Evolutionary conservation across 2,888 invertebrate species (phyloP).

Genomic region (Ormyrus nitidulus): DNA sequence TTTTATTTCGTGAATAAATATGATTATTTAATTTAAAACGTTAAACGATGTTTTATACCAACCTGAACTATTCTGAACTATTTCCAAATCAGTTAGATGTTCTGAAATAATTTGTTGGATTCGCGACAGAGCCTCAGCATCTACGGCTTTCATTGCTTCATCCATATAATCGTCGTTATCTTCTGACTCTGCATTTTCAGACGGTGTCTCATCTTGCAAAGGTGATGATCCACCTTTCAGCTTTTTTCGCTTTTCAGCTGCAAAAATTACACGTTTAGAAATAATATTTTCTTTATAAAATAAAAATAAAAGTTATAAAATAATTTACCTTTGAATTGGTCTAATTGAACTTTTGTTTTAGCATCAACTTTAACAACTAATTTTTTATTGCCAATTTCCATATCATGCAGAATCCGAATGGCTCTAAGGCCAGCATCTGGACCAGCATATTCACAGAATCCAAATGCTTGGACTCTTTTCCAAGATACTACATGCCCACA

Average conservation of each 20-base stretch:
- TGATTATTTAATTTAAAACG: conserved; percentile 7
- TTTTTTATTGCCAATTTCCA: conserved; percentile 93
- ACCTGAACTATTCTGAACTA: conserved; percentile 72
- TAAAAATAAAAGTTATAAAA: conserved; percentile 1
- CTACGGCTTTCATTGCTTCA: conserved; percentile 84
- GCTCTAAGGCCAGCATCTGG: conserved; percentile 97
- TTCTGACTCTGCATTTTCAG: conserved; percentile 77
- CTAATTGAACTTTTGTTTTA: conserved; percentile 95
- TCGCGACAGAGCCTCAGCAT: conserved; percentile 85
- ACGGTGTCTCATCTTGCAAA: conserved; percentile 79
- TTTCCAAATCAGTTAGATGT: conserved; percentile 77
- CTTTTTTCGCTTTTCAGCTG: conserved; percentile 80
- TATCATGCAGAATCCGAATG: conserved; percentile 93
- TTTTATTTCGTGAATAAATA: conserved; percentile 14
- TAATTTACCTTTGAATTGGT: conserved; percentile 89
- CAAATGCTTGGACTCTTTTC: conserved; percentile 98
- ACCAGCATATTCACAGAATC: conserved; percentile 97
- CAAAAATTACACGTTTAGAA: conserved; percentile 17
- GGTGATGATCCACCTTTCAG: conserved; percentile 78
- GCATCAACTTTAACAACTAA: conserved; percentile 98
- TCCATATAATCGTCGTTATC: conserved; percentile 84
- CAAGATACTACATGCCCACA: conserved; percentile 97
- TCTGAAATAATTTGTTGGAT: conserved; percentile 89
- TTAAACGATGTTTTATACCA: conserved; percentile 57
- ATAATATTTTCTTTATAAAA: neutral